A percentile compares a stretch with the other conserved stretches of the same genome.
phyloP scores from a whole-genome alignment of 2,888 invertebrate species.

The Onchidella celtica region DNA sequence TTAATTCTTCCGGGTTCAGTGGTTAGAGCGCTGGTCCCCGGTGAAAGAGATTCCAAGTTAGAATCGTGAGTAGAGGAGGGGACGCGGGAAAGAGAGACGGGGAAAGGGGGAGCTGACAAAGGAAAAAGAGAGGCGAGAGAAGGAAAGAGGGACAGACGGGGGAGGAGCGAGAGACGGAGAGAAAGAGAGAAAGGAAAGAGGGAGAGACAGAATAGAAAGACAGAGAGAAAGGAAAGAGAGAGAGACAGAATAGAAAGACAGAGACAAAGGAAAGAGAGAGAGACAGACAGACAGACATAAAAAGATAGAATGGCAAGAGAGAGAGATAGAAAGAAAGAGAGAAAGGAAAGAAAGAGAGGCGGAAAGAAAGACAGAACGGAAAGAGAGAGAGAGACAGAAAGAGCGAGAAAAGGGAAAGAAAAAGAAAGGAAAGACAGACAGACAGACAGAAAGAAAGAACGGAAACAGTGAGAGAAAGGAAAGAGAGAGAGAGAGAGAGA shows the following conservation, averaged over 20 bases:
- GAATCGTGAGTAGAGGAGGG: too few species aligned
- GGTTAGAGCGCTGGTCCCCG: too few species aligned
- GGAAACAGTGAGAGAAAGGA: neutral
- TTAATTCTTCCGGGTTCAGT: too few species aligned
- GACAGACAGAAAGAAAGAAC: neutral
- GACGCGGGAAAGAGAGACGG: too few species aligned
- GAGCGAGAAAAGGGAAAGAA: neutral
- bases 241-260: too few species aligned
- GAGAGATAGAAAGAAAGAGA: neutral
- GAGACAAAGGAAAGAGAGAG: neutral
- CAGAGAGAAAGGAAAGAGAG: too few species aligned
- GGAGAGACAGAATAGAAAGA: neutral
- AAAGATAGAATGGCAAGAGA: neutral
- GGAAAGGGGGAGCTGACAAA: too few species aligned
- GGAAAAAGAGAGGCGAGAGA: neutral
- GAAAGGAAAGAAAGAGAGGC: neutral
- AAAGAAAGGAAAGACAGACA: neutral
- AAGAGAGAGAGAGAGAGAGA: neutral
- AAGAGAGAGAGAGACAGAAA: neutral
- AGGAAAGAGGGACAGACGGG: neutral
- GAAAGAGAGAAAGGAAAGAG: neutral
- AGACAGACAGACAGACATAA: neutral
- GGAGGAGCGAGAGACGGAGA: neutral
- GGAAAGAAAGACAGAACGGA: neutral
- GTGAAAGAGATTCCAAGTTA: too few species aligned